phyloP scores from a whole-genome alignment of 2,888 invertebrate species.

The Standfussiana lucernea region DNA sequence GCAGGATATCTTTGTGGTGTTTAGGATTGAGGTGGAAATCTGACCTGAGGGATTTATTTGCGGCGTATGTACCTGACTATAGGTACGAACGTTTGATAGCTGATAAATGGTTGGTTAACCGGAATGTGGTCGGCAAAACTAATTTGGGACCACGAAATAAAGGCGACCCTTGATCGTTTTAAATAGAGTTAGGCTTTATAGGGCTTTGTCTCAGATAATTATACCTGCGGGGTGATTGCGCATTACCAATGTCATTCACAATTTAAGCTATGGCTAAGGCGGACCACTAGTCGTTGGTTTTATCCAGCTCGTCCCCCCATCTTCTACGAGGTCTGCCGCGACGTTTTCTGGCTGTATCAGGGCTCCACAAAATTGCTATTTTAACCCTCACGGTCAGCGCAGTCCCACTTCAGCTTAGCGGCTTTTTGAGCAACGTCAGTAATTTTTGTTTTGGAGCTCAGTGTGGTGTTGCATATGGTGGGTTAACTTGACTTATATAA shows the following conservation, averaged over 20 bases:
- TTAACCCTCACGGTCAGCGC: too few species aligned
- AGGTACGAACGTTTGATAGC: not conserved
- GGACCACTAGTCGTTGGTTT: not conserved
- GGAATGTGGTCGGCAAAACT: not conserved
- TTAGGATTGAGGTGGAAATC: conserved; percentile 9
- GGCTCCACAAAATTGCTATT: too few species aligned
- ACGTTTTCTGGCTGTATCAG: not conserved
- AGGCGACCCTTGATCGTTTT: not conserved
- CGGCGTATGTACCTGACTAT: conserved; percentile 3
- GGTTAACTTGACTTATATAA: too few species aligned
- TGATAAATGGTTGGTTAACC: not conserved
- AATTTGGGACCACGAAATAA: not conserved
- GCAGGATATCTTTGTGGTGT: conserved; percentile 11
- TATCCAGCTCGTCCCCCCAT: not conserved
- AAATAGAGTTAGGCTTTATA: not conserved
- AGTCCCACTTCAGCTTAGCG: too few species aligned
- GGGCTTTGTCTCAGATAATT: not conserved
- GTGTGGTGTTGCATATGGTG: too few species aligned
- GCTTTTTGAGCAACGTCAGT: too few species aligned
- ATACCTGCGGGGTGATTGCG: not conserved
- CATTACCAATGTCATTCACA: not conserved
- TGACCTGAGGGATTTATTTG: conserved; percentile 10
- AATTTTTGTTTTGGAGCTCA: too few species aligned
- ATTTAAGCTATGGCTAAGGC: not conserved
- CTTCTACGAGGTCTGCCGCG: not conserved